Conservation (phyloP, 2,888 invertebrate genomes). For the Drosophila cracens region DNA sequence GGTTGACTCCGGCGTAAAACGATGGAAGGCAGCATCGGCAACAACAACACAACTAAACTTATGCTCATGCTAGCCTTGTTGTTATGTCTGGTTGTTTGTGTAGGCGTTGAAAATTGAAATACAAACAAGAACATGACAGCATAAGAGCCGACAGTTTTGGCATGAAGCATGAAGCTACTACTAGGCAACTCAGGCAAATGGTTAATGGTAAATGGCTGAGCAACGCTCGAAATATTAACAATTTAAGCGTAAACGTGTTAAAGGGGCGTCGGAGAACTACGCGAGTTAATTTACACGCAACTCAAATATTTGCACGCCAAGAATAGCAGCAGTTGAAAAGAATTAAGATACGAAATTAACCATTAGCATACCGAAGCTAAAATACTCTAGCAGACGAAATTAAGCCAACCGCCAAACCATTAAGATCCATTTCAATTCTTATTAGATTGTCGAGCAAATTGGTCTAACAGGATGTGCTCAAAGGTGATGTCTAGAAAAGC, state of each 20-base stretch:
- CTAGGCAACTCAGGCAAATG: slow-evolving; percentile 17
- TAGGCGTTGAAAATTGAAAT: slow-evolving; percentile 74
- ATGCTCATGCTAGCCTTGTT: slow-evolving; percentile 50
- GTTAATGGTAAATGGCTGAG: slow-evolving; percentile 28
- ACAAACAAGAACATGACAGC: slow-evolving; percentile 63
- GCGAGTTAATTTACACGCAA: slow-evolving; percentile 78
- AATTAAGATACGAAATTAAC: slow-evolving; percentile 47
- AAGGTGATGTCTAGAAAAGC: neutral
- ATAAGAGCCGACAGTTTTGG: slow-evolving; percentile 31
- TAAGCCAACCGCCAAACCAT: no score
- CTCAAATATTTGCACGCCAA: slow-evolving; percentile 69
- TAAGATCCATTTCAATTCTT: neutral
- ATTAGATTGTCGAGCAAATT: neutral
- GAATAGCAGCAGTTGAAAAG: slow-evolving; percentile 54
- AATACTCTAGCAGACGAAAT: slow-evolving; percentile 24
- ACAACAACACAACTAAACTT: slow-evolving; percentile 56
- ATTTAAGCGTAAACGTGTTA: slow-evolving; percentile 76
- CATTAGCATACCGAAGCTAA: neutral
- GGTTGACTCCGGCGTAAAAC: slow-evolving; percentile 39
- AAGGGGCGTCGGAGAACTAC: slow-evolving; percentile 63
- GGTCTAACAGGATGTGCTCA: neutral
- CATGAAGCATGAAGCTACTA: slow-evolving; percentile 12
- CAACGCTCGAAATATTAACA: slow-evolving; percentile 67
- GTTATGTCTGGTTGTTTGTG: slow-evolving; percentile 59
- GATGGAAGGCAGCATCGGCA: slow-evolving; percentile 34